Percentiles rank a stretch among this genome's conserved stretches.
These are phyloP conservation scores for Kryptolebias marmoratus DNA, from an alignment of 2,113 vertebrate species.

Conservation along the genomic window DNA sequence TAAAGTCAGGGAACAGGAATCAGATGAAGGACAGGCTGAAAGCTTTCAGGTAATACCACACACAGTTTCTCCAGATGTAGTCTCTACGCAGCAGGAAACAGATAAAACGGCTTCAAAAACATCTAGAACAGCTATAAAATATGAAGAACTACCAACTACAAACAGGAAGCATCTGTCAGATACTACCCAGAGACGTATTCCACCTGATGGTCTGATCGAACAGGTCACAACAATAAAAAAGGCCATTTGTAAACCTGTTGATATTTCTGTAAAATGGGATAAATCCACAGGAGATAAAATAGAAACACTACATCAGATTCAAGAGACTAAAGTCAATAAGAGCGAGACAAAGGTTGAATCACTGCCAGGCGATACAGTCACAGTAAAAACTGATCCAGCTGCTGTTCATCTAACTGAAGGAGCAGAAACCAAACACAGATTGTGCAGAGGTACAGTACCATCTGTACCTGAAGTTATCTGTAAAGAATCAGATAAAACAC, in stretches of 20 bases:
- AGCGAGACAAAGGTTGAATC: constrained; percentile 11
- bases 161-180: constrained; percentile 4
- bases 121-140: background rate
- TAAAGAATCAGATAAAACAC: background rate
- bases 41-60: constrained; percentile 2
- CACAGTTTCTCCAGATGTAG: background rate
- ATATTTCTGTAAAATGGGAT: background rate
- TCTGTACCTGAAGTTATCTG: background rate
- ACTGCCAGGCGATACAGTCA: too few relatives aligned
- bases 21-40: background rate
- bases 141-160: constrained; percentile 3
- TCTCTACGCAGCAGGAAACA: background rate
- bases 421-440: background rate
- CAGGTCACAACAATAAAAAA: background rate
- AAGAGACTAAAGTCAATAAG: background rate
- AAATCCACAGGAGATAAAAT: background rate
- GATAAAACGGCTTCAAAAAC: constrained; percentile 12
- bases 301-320: background rate
- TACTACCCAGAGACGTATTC: background rate
- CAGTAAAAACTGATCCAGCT: background rate
- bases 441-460: background rate
- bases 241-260: background rate
- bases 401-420: background rate
- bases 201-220: background rate
- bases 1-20: background rate